phyloP scores from a whole-genome alignment of 1,140 invertebrate genomes.

The Diachasmimorpha longicaudata region DNA sequence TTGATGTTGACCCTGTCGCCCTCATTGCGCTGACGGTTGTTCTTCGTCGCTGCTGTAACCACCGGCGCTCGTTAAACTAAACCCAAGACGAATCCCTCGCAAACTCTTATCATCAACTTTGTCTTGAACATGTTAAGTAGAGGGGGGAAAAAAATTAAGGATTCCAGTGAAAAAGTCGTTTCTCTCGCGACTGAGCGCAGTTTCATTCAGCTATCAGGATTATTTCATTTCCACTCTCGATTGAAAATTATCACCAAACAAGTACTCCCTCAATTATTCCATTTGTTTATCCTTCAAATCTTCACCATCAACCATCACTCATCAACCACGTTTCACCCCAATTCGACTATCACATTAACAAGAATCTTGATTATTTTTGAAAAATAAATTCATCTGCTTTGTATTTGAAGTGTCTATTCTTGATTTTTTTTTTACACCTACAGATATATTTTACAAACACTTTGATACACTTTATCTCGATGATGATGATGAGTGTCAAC shows the following conservation, averaged over 20 bases:
- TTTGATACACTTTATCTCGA: constrained; percentile 2
- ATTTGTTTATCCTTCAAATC: too few relatives aligned
- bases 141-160: background rate
- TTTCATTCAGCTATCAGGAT: background rate
- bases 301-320: background rate
- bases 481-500: constrained; percentile 15
- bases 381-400: background rate
- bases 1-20: background rate
- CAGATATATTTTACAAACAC: background rate
- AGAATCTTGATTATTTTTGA: background rate
- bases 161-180: background rate
- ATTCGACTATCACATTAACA: background rate
- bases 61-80: background rate
- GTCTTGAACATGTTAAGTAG: background rate
- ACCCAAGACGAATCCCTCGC: background rate
- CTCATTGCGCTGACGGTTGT: background rate
- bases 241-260: background rate
- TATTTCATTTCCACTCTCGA: background rate
- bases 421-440: background rate
- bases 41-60: background rate
- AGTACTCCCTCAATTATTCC: background rate
- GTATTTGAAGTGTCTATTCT: background rate
- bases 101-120: background rate
- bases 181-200: too few relatives aligned
- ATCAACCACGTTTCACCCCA: background rate